phyloP scores from a whole-genome alignment of 2,888 invertebrate genomes.

The Microctonus brassicae region DNA sequence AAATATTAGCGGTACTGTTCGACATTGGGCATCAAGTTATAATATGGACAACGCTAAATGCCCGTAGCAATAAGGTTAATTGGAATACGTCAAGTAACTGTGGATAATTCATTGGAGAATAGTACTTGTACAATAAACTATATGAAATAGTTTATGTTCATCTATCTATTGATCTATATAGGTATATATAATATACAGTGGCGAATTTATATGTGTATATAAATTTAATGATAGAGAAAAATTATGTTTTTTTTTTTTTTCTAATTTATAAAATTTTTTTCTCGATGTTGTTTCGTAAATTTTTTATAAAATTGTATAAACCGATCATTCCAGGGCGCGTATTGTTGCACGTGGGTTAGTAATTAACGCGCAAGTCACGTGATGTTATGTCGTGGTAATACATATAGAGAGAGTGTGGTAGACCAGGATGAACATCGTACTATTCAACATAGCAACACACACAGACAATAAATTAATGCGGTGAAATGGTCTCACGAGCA shows the following conservation, averaged over 20 bases:
- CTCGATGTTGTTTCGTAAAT: too few species aligned
- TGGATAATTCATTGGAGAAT: constrained; percentile 51
- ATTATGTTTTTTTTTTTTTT: not conserved
- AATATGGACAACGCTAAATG: constrained; percentile 51
- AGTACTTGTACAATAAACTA: constrained; percentile 30
- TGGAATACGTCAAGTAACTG: constrained; percentile 63
- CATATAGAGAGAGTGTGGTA: constrained; percentile 1
- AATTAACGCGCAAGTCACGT: constrained; percentile 51
- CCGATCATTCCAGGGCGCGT: not conserved
- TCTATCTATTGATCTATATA: too few species aligned
- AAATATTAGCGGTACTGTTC: too few species aligned
- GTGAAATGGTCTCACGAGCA: constrained; percentile 11
- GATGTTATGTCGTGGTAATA: constrained; percentile 42
- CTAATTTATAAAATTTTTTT: constrained; percentile 5
- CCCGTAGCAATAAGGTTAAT: constrained; percentile 63
- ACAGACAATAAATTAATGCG: not conserved
- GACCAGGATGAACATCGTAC: not conserved
- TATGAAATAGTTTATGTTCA: not conserved
- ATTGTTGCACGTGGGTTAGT: constrained; percentile 42
- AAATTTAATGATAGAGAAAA: constrained; percentile 3
- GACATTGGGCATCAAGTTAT: constrained; percentile 52
- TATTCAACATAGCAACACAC: not conserved
- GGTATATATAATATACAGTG: too few species aligned
- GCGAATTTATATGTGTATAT: constrained; percentile 30
- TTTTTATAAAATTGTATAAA: not conserved